Evolutionary conservation across 2,797 vertebrate species (phyloP).

Genomic region (Tiaroga cobitis): DNA sequence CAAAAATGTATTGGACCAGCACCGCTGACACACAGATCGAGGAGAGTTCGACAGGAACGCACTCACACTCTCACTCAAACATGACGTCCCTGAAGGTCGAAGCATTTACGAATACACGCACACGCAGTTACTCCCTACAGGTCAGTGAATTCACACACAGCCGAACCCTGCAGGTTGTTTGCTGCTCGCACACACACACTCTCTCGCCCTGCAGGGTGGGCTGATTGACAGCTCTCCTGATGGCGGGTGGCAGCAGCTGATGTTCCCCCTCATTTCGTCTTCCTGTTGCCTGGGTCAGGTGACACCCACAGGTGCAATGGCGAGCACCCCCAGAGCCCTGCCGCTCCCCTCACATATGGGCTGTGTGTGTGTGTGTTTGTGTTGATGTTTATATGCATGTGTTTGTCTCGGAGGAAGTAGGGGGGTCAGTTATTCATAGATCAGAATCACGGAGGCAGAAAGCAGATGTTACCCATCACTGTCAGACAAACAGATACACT

Average conservation of each 20-base stretch:
- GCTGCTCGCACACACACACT: conserved; percentile 26
- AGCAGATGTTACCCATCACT: conserved; percentile 75
- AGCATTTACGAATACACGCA: conserved; percentile 64
- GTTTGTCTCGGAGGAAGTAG: conserved; percentile 39
- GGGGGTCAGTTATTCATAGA: conserved; percentile 55
- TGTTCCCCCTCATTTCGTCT: conserved; percentile 82
- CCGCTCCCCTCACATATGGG: conserved; percentile 55
- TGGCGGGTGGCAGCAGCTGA: conserved; percentile 77
- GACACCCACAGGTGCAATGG: conserved; percentile 80
- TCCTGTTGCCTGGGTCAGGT: conserved; percentile 77
- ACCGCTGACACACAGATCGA: background rate
- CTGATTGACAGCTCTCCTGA: conserved; percentile 79
- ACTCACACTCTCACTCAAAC: conserved; percentile 22
- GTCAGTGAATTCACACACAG: conserved; percentile 55
- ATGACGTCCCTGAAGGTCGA: conserved; percentile 58
- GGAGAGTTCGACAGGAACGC: conserved; percentile 18
- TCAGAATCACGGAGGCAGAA: conserved; percentile 50
- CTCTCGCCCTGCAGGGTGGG: conserved; percentile 72
- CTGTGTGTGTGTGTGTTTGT: conserved; percentile 36
- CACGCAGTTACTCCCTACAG: conserved; percentile 55
- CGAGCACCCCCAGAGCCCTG: conserved; percentile 60
- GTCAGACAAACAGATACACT: conserved; percentile 55
- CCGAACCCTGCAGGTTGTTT: conserved; percentile 61
- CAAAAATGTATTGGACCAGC: background rate
- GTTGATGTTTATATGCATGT: conserved; percentile 38